Conservation (phyloP, 2,113 vertebrate genomes). For the Hylia prasina region DNA sequence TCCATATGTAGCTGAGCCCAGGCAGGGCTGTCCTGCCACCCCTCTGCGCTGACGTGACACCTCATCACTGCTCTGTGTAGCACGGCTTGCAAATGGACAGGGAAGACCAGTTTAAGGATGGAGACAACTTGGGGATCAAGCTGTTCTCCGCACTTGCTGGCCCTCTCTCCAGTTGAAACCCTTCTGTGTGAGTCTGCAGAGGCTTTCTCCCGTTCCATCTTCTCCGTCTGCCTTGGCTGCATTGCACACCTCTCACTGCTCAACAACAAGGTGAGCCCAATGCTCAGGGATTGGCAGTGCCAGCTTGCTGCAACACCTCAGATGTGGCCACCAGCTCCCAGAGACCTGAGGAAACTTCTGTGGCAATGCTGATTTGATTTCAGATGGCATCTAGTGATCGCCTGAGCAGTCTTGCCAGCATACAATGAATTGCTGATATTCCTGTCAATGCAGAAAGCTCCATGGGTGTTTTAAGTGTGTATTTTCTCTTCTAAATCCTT, state of each 20-base stretch:
- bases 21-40: not conserved
- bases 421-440: not conserved
- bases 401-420: not conserved
- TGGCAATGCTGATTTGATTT: not conserved
- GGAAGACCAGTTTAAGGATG: not conserved
- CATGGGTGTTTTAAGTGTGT: not conserved
- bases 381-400: not conserved
- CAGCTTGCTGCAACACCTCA: not conserved
- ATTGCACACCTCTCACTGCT: rapidly evolving
- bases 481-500: slow-evolving; percentile 48
- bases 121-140: not conserved
- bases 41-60: rapidly evolving
- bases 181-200: not conserved
- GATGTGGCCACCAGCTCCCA: not conserved
- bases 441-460: slow-evolving; percentile 3
- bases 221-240: not conserved
- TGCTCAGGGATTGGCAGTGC: not conserved
- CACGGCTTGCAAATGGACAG: not conserved
- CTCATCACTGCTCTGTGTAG: not conserved
- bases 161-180: not conserved
- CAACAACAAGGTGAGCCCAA: not conserved
- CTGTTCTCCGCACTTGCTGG: not conserved
- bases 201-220: not conserved
- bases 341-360: not conserved
- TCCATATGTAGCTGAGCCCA: not conserved